These are phyloP conservation scores for Sebastes baramenuke DNA, from an alignment of 2,797 vertebrate genomes.

Conservation along the genomic window DNA sequence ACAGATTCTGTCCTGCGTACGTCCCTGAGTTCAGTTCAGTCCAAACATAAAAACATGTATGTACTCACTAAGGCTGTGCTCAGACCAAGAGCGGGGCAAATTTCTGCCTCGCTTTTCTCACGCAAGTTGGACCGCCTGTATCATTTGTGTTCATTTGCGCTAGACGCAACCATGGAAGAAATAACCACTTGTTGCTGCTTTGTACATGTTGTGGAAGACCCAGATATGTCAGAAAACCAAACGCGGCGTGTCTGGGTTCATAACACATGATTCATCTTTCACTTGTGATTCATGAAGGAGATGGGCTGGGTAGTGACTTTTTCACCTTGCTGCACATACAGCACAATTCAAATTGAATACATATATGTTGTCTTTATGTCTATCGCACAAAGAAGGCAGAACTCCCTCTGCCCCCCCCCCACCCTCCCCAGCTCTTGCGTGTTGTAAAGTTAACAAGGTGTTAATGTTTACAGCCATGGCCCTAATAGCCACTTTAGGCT, in stretches of 20 bases:
- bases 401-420: not conserved
- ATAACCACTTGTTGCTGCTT: too few relatives aligned
- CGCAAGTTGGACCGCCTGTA: too few relatives aligned
- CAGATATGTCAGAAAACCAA: too few relatives aligned
- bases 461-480: slow-evolving; percentile 32
- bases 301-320: not conserved
- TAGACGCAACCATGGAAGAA: too few relatives aligned
- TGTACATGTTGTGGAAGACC: too few relatives aligned
- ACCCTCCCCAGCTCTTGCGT: not conserved
- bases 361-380: not conserved
- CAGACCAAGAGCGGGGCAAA: too few relatives aligned
- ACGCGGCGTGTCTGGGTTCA: too few relatives aligned
- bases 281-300: not conserved
- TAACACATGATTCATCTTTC: too few relatives aligned
- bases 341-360: not conserved
- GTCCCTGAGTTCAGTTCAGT: not conserved
- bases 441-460: slow-evolving; percentile 46
- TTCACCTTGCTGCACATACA: not conserved
- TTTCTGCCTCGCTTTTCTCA: too few relatives aligned
- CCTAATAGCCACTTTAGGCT: not conserved
- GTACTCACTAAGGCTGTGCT: not conserved
- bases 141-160: too few relatives aligned
- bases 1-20: not conserved
- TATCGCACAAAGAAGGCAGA: not conserved
- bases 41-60: too few relatives aligned